These are phyloP conservation scores for Cecidostiba fungosa DNA, from an alignment of 2,888 invertebrate genomes.

Conservation along the genomic window DNA sequence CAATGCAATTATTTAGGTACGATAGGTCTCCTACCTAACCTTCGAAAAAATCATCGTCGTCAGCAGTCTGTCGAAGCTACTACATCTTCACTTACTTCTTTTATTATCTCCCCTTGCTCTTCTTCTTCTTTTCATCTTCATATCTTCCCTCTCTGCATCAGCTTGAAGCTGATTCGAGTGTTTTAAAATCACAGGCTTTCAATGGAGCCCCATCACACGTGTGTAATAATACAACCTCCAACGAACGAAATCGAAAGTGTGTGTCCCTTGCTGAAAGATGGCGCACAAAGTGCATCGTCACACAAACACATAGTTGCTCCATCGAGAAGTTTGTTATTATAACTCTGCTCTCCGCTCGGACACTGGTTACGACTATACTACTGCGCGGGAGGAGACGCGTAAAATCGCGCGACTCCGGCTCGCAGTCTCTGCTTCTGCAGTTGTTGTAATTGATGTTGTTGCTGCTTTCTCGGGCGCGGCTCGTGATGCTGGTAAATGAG, in stretches of 20 bases:
- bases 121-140: background rate
- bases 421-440: slow-evolving; percentile 33
- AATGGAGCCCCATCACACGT: slow-evolving; percentile 21
- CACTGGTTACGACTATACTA: background rate
- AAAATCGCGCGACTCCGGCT: background rate
- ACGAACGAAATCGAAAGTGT: slow-evolving; percentile 32
- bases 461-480: background rate
- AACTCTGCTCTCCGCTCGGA: background rate
- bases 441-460: background rate
- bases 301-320: slow-evolving; percentile 28
- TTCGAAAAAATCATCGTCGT: slow-evolving; percentile 25
- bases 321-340: slow-evolving; percentile 20
- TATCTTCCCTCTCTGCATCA: background rate
- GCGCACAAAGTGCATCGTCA: slow-evolving; percentile 23
- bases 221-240: slow-evolving; percentile 9
- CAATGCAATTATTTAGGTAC: slow-evolving; percentile 60
- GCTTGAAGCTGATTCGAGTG: too few relatives aligned
- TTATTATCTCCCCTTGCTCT: background rate
- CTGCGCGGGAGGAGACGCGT: background rate
- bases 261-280: slow-evolving; percentile 34
- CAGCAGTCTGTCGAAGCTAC: slow-evolving; percentile 46
- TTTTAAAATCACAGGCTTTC: slow-evolving; percentile 54
- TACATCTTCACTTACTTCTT: slow-evolving; percentile 17
- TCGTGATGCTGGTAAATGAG: slow-evolving; percentile 38
- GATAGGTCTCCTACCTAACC: slow-evolving; percentile 51